Evolutionary conservation across 2,797 vertebrate genomes (phyloP), one percentile per base, ranked within the genome.

Genomic region (Myotis findleyi): DNA sequence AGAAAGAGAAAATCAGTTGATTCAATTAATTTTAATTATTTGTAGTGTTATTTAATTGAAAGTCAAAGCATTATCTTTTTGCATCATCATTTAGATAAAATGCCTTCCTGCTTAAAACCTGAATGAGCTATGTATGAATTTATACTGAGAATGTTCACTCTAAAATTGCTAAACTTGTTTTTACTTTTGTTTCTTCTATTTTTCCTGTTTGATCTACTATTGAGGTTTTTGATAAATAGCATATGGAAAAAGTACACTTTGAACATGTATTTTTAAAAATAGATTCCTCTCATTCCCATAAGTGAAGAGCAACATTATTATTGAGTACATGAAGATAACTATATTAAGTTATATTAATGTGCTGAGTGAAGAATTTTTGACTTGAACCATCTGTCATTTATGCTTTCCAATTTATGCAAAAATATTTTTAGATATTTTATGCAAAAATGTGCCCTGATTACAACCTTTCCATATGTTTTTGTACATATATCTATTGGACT

Each of bases 291-390:
- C 5, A 41, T 76, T 69, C 13, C 3, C 57, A 80, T 57, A 44
- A 87, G 59, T 30, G 51, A 81, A 81, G 44, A 75, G 27, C 36
- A 85, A 44, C 9, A 27, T 53, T 88, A 47, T n/a, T 73, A 57
- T 51, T 85, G 59, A 95, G 55, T 88, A 57, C 83, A 44, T 51
- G 49, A 47, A 79, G 49, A 7, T n/a, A 94, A 90, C 17, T 88
- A 36, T 81, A 93, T 91, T 85, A 73, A 90, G 36, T 49, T 71
- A 87, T 71, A 36, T 64, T 93, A 88, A 36, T 94, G 55, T 49
- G 27, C 6, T 66, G 0, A 68, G 47, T 91, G 20, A 81, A 38
- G 47, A 41, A 27, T 1, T 49, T 80, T 90, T 93, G 2, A 76
- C 14, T 62, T 85, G 27, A 13, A 4, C 33, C 59, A 93, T 89